Conservation (phyloP, 2,797 vertebrate genomes). For the Pipistrellus kuhlii region DNA sequence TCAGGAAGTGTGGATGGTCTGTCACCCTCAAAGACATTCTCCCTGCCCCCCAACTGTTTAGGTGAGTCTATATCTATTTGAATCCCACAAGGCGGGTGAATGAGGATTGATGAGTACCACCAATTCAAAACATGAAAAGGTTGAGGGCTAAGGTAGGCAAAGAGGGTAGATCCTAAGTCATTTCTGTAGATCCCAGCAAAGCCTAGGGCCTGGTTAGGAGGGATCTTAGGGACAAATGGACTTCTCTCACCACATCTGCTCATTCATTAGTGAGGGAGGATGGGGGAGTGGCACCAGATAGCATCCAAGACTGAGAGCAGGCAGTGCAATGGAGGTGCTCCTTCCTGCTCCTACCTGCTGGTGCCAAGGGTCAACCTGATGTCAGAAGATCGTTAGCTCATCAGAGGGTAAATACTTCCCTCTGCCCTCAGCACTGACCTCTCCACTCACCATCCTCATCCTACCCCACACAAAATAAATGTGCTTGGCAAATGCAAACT, state of each 20-base stretch:
- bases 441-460: background rate
- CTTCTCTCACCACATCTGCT: background rate
- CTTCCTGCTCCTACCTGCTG: background rate
- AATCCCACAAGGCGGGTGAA: background rate
- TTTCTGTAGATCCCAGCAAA: background rate
- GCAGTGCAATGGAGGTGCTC: rapidly evolving
- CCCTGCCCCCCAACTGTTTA: too few species aligned
- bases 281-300: rapidly evolving
- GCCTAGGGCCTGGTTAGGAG: background rate
- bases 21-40: background rate
- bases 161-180: background rate
- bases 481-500: background rate
- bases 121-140: background rate
- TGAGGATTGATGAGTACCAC: background rate
- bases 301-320: background rate
- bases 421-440: too few species aligned
- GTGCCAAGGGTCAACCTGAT: background rate
- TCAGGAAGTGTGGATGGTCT: background rate
- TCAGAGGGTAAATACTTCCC: background rate
- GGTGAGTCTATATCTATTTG: background rate
- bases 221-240: background rate
- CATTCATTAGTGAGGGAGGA: background rate
- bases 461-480: background rate
- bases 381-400: background rate
- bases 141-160: background rate